phyloP scores from a whole-genome alignment of 2,888 invertebrate species.

The Neoscelio sp. region DNA sequence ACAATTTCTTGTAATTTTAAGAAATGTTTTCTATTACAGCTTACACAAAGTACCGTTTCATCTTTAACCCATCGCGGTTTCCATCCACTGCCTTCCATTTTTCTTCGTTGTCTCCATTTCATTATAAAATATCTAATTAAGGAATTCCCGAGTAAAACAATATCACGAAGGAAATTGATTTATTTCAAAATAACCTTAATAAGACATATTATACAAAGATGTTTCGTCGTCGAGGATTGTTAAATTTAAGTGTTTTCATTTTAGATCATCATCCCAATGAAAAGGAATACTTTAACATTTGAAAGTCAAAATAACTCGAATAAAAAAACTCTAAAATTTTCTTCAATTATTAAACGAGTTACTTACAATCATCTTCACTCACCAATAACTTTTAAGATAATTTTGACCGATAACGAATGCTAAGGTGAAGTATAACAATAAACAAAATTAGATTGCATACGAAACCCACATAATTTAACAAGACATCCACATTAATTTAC shows the following conservation, averaged over 20 bases:
- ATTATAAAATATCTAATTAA: slow-evolving; percentile 57
- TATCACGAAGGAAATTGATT: slow-evolving; percentile 46
- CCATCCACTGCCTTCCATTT: slow-evolving; percentile 42
- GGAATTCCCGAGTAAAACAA: slow-evolving; percentile 51
- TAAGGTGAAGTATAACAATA: too few relatives aligned
- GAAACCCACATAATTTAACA: too few relatives aligned
- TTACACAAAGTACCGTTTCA: slow-evolving; percentile 34
- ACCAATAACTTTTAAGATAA: too few relatives aligned
- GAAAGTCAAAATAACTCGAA: neutral
- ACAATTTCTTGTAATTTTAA: slow-evolving; percentile 20
- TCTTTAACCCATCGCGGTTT: slow-evolving; percentile 12
- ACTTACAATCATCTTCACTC: too few relatives aligned
- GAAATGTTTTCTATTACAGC: slow-evolving; percentile 13
- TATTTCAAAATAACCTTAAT: slow-evolving; percentile 56
- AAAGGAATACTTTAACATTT: slow-evolving; percentile 27
- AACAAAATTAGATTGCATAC: too few relatives aligned
- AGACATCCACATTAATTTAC: too few relatives aligned
- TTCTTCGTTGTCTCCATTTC: slow-evolving; percentile 46
- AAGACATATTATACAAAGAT: slow-evolving; percentile 43
- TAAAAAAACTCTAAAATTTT: neutral
- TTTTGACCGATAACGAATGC: too few relatives aligned
- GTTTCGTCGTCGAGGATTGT: slow-evolving; percentile 32
- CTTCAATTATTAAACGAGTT: too few relatives aligned
- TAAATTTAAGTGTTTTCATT: slow-evolving; percentile 53
- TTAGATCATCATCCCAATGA: slow-evolving; percentile 14